Evolutionary conservation across 2,797 vertebrate genomes (phyloP).

Genomic region (Tauraco hartlaubi): DNA sequence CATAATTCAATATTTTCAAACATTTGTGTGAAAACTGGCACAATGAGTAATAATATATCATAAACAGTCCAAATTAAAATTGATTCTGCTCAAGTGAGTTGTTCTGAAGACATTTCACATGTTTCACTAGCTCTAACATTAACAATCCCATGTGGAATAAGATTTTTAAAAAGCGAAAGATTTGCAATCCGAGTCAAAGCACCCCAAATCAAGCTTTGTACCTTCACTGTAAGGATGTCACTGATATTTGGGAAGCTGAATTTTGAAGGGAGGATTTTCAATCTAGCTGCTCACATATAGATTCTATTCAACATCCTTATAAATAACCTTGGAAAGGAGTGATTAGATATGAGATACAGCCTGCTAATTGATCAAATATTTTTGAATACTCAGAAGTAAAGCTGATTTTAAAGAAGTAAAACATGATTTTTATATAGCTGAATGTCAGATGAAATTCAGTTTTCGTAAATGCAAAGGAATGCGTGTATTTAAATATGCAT

Average conservation of each 20-base stretch:
- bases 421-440: background rate
- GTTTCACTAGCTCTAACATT: background rate
- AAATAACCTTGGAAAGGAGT: background rate
- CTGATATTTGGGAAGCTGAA: background rate
- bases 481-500: background rate
- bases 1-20: background rate
- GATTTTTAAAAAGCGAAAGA: background rate
- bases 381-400: background rate
- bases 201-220: background rate
- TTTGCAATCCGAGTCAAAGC: background rate
- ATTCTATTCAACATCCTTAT: background rate
- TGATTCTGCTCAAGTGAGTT: background rate
- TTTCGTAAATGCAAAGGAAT: background rate
- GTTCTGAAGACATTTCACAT: background rate
- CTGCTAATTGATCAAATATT: background rate
- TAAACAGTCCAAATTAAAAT: background rate
- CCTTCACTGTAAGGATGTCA: background rate
- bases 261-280: background rate
- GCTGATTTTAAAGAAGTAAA: background rate
- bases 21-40: background rate
- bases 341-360: background rate
- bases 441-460: slow-evolving; percentile 6
- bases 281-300: background rate
- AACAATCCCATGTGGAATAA: background rate
- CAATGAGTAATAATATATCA: background rate